phyloP scores from a whole-genome alignment of 2,113 vertebrate species.

The Vulpes ferrilata region DNA sequence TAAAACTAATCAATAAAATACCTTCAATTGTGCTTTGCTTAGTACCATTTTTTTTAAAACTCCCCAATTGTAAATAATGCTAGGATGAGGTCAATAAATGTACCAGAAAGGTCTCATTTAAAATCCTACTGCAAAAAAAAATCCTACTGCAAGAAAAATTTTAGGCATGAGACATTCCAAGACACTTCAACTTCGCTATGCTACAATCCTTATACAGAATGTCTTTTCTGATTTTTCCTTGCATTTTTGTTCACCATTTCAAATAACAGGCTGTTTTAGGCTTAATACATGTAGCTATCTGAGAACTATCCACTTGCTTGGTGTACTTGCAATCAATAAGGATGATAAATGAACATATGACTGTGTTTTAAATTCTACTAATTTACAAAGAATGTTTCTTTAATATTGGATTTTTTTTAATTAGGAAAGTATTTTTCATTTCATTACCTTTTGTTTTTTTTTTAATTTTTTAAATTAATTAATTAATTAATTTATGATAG shows the following conservation, averaged over 20 bases:
- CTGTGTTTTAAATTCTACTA: not conserved
- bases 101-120: not conserved
- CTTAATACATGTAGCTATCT: not conserved
- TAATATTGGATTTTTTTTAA: not conserved
- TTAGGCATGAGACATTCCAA: not conserved
- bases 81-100: not conserved
- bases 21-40: not conserved
- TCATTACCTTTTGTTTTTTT: not conserved
- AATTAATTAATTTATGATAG: too few relatives aligned
- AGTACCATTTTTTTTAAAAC: not conserved
- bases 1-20: constrained; percentile 44
- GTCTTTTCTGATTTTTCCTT: not conserved
- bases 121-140: not conserved
- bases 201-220: not conserved
- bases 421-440: constrained; percentile 14
- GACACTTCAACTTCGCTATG: not conserved
- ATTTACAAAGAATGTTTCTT: constrained; percentile 15
- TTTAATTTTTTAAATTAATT: too few relatives aligned
- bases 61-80: not conserved
- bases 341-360: not conserved
- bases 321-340: not conserved
- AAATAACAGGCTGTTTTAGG: constrained; percentile 6
- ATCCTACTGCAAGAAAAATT: not conserved
- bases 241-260: not conserved
- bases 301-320: not conserved